Evolutionary conservation across 2,113 vertebrate species (phyloP), one percentile per base, ranked within the genome.

Genomic region (Cepphus grylle): DNA sequence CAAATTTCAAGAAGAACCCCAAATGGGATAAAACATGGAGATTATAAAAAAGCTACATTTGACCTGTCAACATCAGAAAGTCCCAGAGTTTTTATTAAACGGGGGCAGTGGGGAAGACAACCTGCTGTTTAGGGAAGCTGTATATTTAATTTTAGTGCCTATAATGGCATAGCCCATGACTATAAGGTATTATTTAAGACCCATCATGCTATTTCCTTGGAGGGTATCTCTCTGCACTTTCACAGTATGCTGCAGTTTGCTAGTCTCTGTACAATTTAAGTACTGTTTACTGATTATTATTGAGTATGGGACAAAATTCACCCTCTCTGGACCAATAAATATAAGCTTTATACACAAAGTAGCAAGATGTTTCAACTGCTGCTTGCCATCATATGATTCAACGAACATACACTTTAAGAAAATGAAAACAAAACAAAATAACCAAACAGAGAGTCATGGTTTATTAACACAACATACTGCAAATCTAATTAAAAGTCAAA

Each of bases 401-500:
- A 40, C 23, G 29, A 80, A 95, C 49, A 70, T 3, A 69, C 38
- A 69, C 71, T 86, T 67, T 5, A 49, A 91, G 84, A 77, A 93
- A 72, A 91, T 9, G 63, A 78, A 85, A 94, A 82, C 84, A 79
- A 93, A 88, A 63, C 45, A 43, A 90, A 94, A 63, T 59, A 88
- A 38, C 59, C 67, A 67, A 90, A 72, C 77, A 81, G 18, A 29
- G 8, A 92, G 63, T 83, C 93, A 84, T 7, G 4, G 53, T 88
- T 97, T 98, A 97, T 97, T 98, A 98, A 97, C 94, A 92, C 63
- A 91, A 97, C 86, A 92, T 82, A 91, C 94, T 97, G 94, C 93
- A 98, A 97, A 97, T 97, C 97, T 98, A 98, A 98, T 98, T 98
- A 98, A 98, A 98, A 98, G 97, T 97, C 97, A 98, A 98, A 98